phyloP scores from a whole-genome alignment of 2,888 invertebrate species.

The Drosophila mettleri region DNA sequence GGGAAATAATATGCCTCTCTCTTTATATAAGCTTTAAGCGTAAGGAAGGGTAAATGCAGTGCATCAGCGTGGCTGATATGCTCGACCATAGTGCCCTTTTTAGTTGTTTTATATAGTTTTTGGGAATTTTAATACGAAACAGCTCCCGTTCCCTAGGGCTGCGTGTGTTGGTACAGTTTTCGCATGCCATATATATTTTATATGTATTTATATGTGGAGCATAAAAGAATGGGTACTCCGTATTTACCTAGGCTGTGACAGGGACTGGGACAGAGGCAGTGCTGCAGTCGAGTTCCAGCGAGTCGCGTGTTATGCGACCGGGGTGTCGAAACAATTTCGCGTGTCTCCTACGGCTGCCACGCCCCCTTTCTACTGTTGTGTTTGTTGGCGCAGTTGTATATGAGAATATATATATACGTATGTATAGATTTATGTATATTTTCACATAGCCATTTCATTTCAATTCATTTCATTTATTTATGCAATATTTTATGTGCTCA shows the following conservation, averaged over 20 bases:
- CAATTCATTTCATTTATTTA: constrained; percentile 79
- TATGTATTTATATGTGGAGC: constrained; percentile 29
- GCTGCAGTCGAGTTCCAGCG: constrained; percentile 35
- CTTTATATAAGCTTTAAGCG: neutral
- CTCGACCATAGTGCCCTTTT: too few species aligned
- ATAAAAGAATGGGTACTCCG: constrained; percentile 26
- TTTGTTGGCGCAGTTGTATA: constrained; percentile 49
- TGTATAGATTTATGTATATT: constrained; percentile 36
- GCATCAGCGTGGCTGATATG: neutral
- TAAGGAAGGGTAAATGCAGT: neutral
- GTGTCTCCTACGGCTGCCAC: constrained; percentile 45
- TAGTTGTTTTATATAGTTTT: constrained; percentile 69
- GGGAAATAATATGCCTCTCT: too few species aligned
- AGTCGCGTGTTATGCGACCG: constrained; percentile 62
- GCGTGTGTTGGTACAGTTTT: constrained; percentile 74
- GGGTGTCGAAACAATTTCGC: constrained; percentile 78
- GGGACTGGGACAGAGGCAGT: too few species aligned
- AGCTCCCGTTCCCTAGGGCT: constrained; percentile 27
- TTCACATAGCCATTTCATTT: constrained; percentile 77
- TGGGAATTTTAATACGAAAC: constrained; percentile 62
- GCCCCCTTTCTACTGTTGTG: constrained; percentile 20
- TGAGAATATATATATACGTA: constrained; percentile 27
- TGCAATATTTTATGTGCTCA: constrained; percentile 77
- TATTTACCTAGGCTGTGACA: constrained; percentile 64
- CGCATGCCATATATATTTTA: constrained; percentile 44